Conservation (phyloP, 2,888 invertebrate genomes). For the Tenthredo notha region DNA sequence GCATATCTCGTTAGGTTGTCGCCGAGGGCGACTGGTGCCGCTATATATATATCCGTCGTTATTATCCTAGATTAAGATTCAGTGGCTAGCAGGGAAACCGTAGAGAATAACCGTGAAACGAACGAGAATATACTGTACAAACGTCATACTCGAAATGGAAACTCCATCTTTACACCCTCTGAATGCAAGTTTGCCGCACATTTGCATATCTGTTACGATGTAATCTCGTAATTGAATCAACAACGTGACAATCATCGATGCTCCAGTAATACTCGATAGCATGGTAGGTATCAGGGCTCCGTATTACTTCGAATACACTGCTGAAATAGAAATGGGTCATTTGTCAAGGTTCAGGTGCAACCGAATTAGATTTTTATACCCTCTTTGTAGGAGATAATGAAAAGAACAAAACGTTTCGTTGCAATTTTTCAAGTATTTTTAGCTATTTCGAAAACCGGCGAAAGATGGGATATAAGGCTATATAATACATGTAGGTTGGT, state of each 20-base stretch:
- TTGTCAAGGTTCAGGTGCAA: conserved; percentile 77
- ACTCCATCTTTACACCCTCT: not conserved
- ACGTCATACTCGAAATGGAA: conserved; percentile 2
- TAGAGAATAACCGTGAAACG: conserved; percentile 10
- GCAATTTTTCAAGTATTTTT: not conserved
- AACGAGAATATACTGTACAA: conserved; percentile 10
- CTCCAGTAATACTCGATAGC: conserved; percentile 67
- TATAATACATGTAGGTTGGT: not conserved
- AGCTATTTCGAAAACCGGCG: not conserved
- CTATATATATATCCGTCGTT: conserved; percentile 38
- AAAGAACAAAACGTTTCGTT: not conserved
- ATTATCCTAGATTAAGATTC: conserved; percentile 55
- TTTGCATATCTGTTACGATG: not conserved
- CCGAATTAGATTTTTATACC: not conserved
- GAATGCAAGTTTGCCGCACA: not conserved
- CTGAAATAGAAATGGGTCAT: conserved; percentile 82
- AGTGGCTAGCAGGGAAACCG: conserved; percentile 21
- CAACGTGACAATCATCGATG: not conserved
- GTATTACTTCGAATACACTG: conserved; percentile 82
- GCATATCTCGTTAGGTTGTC: conserved; percentile 60
- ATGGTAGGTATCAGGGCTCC: conserved; percentile 80
- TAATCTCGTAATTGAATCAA: conserved; percentile 33
- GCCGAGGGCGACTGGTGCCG: conserved; percentile 27
- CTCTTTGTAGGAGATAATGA: not conserved
- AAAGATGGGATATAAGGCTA: not conserved